phyloP scores from a whole-genome alignment of 2,797 vertebrate genomes.

The Pseudomugil gertrudae region DNA sequence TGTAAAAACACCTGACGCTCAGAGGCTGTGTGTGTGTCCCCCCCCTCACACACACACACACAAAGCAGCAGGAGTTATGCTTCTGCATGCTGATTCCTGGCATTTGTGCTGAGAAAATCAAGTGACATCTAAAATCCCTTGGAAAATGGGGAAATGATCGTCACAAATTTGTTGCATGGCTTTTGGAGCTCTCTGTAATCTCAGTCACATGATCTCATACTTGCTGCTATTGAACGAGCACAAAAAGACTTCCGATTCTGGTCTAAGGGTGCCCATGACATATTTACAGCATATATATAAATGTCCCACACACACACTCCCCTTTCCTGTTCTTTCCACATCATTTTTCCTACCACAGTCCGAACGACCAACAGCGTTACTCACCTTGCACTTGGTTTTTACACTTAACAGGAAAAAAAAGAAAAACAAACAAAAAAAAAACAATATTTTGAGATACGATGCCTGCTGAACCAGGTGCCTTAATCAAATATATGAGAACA shows the following conservation, averaged over 20 bases:
- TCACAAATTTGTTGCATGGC: constrained; percentile 56
- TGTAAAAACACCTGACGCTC: constrained; percentile 44
- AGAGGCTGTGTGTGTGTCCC: constrained; percentile 34
- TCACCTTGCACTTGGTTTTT: constrained; percentile 80
- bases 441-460: constrained; percentile 78
- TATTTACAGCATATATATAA: constrained; percentile 37
- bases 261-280: constrained; percentile 52
- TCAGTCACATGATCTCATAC: constrained; percentile 65
- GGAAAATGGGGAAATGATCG: constrained; percentile 34
- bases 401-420: constrained; percentile 49
- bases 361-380: constrained; percentile 60
- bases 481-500: constrained; percentile 80
- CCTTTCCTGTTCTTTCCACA: constrained; percentile 9
- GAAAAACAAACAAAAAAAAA: constrained; percentile 26
- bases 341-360: constrained; percentile 42
- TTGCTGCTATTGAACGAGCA: constrained; percentile 79
- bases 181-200: constrained; percentile 61
- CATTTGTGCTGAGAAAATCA: constrained; percentile 50
- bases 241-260: constrained; percentile 69
- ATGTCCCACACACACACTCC: constrained; percentile 5
- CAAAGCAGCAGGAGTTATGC: constrained; percentile 48
- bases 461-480: constrained; percentile 88
- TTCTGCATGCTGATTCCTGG: constrained; percentile 65
- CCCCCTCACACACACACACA: neutral
- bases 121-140: constrained; percentile 35